Percentiles rank a stretch among this genome's conserved stretches.
phyloP scores from a whole-genome alignment of 2,888 invertebrate genomes.

The Ctenicera cuprea region DNA sequence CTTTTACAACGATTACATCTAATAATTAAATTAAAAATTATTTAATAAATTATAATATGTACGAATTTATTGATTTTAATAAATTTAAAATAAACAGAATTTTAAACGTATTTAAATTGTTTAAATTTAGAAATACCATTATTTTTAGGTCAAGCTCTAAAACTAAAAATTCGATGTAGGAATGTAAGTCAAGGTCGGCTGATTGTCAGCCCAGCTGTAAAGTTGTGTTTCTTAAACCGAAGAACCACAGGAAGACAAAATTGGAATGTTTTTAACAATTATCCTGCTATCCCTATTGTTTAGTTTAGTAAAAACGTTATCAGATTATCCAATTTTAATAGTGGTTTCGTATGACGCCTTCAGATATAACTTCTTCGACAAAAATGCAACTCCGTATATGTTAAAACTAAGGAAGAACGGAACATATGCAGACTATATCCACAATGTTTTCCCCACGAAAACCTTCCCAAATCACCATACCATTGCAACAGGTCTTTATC shows the following conservation, averaged over 20 bases:
- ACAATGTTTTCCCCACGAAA: slow-evolving; percentile 81
- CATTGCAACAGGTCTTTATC: slow-evolving; percentile 81
- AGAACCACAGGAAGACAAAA: slow-evolving; percentile 8
- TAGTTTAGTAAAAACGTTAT: slow-evolving; percentile 62
- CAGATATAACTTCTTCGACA: slow-evolving; percentile 79
- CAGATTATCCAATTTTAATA: slow-evolving; percentile 74
- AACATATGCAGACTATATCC: slow-evolving; percentile 76
- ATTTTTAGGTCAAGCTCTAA: background rate
- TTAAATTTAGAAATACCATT: background rate
- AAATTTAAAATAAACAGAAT: background rate
- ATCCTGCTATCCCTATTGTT: slow-evolving; percentile 46
- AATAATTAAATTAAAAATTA: background rate
- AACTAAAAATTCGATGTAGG: slow-evolving; percentile 5
- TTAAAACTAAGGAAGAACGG: slow-evolving; percentile 75
- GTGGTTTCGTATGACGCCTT: slow-evolving; percentile 84
- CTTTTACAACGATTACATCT: background rate
- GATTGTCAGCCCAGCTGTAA: slow-evolving; percentile 18
- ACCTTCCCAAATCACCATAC: slow-evolving; percentile 86
- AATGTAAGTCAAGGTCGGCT: slow-evolving; percentile 15
- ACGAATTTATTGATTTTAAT: no score
- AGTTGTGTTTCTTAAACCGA: background rate
- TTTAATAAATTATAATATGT: no score
- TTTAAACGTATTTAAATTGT: background rate
- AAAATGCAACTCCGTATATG: slow-evolving; percentile 77
- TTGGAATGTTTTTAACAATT: slow-evolving; percentile 46